Percentiles rank a stretch among this genome's conserved stretches.
These are phyloP conservation scores for Urosaurus nigricauda DNA, from an alignment of 2,797 vertebrate species.

Conservation along the genomic window DNA sequence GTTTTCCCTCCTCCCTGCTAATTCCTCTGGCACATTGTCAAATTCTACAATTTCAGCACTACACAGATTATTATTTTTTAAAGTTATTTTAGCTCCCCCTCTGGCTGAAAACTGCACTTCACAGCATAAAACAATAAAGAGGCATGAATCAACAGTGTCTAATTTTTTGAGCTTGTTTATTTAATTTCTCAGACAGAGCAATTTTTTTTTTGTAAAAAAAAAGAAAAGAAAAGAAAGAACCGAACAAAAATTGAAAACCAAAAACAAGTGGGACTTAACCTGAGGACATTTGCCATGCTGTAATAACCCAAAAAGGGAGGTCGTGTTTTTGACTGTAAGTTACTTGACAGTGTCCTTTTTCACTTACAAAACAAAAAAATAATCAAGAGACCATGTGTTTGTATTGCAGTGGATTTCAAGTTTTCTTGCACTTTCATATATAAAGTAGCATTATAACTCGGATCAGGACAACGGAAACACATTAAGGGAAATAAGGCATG, in stretches of 20 bases:
- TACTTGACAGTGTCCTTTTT: constrained; percentile 85
- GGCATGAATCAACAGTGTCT: constrained; percentile 75
- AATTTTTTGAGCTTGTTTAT: constrained; percentile 36
- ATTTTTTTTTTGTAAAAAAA: constrained; percentile 19
- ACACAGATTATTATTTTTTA: constrained; percentile 46
- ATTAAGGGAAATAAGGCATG: constrained; percentile 84
- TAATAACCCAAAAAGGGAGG: constrained; percentile 59
- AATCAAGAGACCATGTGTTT: constrained; percentile 61
- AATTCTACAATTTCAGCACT: constrained; percentile 60
- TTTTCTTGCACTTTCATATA: constrained; percentile 82
- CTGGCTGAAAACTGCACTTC: constrained; percentile 72
- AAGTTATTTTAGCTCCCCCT: constrained; percentile 72
- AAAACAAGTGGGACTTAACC: constrained; percentile 57
- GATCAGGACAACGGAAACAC: constrained; percentile 82
- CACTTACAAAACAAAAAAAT: constrained; percentile 76
- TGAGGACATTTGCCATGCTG: constrained; percentile 70
- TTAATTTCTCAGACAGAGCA: constrained; percentile 59
- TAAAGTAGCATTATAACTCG: constrained; percentile 80
- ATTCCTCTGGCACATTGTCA: constrained; percentile 65
- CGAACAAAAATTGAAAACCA: neutral
- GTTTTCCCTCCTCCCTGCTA: constrained; percentile 60
- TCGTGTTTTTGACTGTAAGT: constrained; percentile 66
- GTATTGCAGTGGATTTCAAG: constrained; percentile 85
- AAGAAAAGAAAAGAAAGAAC: neutral
- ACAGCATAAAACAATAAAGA: constrained; percentile 67